phyloP scores from a whole-genome alignment of 2,888 invertebrate species.

The Marronus borbonicus region DNA sequence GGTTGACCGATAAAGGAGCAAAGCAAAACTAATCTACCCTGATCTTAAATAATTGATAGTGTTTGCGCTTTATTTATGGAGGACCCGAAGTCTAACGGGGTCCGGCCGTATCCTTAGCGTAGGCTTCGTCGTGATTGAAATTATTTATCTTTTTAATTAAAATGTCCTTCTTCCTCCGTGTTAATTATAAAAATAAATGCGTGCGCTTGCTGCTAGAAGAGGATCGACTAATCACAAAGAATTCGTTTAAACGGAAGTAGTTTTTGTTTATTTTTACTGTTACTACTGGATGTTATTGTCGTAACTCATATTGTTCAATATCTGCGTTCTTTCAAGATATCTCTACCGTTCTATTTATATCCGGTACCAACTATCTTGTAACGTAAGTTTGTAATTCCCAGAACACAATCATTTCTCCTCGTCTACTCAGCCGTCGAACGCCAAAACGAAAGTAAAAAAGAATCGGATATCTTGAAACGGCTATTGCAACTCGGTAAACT shows the following conservation, averaged over 20 bases:
- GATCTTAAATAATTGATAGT: constrained; percentile 67
- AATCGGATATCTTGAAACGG: constrained; percentile 25
- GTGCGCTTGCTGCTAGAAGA: background rate
- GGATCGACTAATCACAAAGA: background rate
- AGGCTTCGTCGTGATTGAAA: constrained; percentile 17
- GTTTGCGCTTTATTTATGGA: constrained; percentile 67
- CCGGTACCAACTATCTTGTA: too few species aligned
- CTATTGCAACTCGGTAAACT: constrained; percentile 35
- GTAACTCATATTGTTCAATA: too few species aligned
- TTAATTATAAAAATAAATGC: constrained; percentile 31
- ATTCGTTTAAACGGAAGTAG: background rate
- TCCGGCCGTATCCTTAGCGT: background rate
- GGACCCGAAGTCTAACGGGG: constrained; percentile 24
- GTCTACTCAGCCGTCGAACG: background rate
- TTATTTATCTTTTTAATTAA: constrained; percentile 43
- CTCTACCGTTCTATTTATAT: too few species aligned
- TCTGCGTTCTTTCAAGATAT: too few species aligned
- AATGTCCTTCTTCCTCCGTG: background rate
- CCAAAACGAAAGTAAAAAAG: background rate
- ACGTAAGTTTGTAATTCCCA: too few species aligned
- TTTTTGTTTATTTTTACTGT: background rate
- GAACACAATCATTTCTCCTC: background rate
- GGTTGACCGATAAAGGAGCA: constrained; percentile 35
- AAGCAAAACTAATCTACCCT: constrained; percentile 65
- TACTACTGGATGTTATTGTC: too few species aligned